Conservation (phyloP, 2,888 invertebrate genomes). For the Dione juno region DNA sequence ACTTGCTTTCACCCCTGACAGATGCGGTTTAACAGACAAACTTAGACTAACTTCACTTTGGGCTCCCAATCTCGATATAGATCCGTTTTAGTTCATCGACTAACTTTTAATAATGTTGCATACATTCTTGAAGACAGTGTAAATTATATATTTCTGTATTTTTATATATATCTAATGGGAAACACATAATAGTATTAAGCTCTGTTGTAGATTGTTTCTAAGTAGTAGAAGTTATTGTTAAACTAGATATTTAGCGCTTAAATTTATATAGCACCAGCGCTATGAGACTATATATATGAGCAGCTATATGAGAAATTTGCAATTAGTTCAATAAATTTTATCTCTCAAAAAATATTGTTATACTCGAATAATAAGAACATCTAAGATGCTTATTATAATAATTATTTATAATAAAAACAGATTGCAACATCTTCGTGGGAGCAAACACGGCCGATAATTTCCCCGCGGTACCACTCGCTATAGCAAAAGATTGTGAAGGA, state of each 20-base stretch:
- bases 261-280: too few relatives aligned
- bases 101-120: conserved; percentile 22
- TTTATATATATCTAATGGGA: too few relatives aligned
- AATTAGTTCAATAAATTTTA: background rate
- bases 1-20: conserved; percentile 66
- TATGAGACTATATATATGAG: too few relatives aligned
- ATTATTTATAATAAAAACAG: conserved; percentile 47
- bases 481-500: conserved; percentile 41
- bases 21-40: conserved; percentile 75
- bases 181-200: too few relatives aligned
- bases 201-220: too few relatives aligned
- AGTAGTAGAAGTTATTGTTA: too few relatives aligned
- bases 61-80: conserved; percentile 29
- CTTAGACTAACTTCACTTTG: conserved; percentile 53
- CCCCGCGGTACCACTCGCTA: conserved; percentile 51
- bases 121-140: conserved; percentile 7
- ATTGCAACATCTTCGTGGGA: conserved; percentile 42
- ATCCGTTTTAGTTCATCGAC: conserved; percentile 25
- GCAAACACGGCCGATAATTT: conserved; percentile 52
- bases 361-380: background rate
- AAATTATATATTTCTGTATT: background rate
- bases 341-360: background rate
- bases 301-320: background rate
- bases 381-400: conserved; percentile 34
- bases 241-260: too few relatives aligned